Evolutionary conservation across 1,140 invertebrate genomes (phyloP), one percentile per base, ranked within the genome.

Genomic region (Homarus americanus): DNA sequence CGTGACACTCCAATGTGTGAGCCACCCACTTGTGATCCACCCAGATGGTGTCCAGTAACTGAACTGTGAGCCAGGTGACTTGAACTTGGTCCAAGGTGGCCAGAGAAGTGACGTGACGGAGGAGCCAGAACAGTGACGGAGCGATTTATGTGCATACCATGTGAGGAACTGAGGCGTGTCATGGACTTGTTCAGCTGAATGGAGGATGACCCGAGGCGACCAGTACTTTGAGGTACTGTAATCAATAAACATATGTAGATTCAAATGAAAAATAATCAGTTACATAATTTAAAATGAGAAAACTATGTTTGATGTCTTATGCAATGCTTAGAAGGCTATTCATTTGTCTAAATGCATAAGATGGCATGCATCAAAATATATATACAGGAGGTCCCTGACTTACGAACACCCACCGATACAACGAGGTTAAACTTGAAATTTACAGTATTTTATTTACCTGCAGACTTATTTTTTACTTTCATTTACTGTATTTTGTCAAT

Each of bases 151-250:
- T 96, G 96, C 93, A 96, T 96, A 80, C 96, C 91, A 86, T 93
- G 92, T 76, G 92, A 97, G 12, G 96, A 96, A 91, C 96, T 97
- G 66, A 97, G 94, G 63, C 96, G 95, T n/a, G 96, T 97, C 96
- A 97, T 97, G 93, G 96, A 97, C 93, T 97, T 97, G 93, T 97
- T 96, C 0, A 97, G 94, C n/a, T 96, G 96, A 15, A 96, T 96
- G 28, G 97, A 96, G 7, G 93, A 93, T 44, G 96, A 97, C 32
- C 96, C 96, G 58, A 94, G 91, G 32, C 93, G 92, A 93, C 94
- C 93, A 38, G 93, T 93, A 92, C 94, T 94, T 83, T 93, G 90
- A 49, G 86, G 84, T 44, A 92, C 84, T 91, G 83, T 88, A 92
- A 91, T 32, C 28, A 86, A 69, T 32, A 69, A 58, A 58, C 53